phyloP scores from a whole-genome alignment of 2,888 invertebrate species.

The Tachystola acroxantha region DNA sequence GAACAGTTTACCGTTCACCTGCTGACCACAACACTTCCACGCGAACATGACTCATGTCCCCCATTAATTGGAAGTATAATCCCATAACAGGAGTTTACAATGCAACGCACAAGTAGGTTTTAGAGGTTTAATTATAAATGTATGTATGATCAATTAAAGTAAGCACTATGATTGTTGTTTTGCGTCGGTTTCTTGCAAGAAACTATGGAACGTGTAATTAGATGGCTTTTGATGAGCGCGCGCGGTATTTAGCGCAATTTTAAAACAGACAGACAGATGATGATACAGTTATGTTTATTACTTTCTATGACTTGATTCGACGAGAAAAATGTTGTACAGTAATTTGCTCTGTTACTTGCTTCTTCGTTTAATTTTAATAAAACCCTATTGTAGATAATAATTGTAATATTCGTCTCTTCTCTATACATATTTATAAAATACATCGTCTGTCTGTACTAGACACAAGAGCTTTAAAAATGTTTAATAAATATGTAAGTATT shows the following conservation, averaged over 20 bases:
- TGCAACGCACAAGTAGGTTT: slow-evolving; percentile 30
- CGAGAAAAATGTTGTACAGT: background rate
- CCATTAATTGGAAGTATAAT: slow-evolving; percentile 17
- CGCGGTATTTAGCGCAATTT: slow-evolving; percentile 23
- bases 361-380: too few species aligned
- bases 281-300: slow-evolving; percentile 8
- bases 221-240: slow-evolving; percentile 14
- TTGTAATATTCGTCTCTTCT: too few species aligned
- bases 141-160: slow-evolving; percentile 36
- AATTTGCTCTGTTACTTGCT: too few species aligned
- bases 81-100: slow-evolving; percentile 11
- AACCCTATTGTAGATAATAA: too few species aligned
- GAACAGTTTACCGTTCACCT: slow-evolving; percentile 42
- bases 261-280: slow-evolving; percentile 13
- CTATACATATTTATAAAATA: too few species aligned
- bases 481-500: too few species aligned
- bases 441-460: too few species aligned
- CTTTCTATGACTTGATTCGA: slow-evolving; percentile 3
- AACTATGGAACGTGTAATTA: slow-evolving; percentile 26
- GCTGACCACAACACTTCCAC: slow-evolving; percentile 33
- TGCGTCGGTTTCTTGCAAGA: slow-evolving; percentile 19
- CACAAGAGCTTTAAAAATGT: too few species aligned
- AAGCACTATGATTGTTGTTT: slow-evolving; percentile 28
- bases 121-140: slow-evolving; percentile 30
- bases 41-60: slow-evolving; percentile 16